Evolutionary conservation across 2,888 invertebrate species (phyloP), one percentile per base, ranked within the genome.

Genomic region (Chrysina gloriosa): DNA sequence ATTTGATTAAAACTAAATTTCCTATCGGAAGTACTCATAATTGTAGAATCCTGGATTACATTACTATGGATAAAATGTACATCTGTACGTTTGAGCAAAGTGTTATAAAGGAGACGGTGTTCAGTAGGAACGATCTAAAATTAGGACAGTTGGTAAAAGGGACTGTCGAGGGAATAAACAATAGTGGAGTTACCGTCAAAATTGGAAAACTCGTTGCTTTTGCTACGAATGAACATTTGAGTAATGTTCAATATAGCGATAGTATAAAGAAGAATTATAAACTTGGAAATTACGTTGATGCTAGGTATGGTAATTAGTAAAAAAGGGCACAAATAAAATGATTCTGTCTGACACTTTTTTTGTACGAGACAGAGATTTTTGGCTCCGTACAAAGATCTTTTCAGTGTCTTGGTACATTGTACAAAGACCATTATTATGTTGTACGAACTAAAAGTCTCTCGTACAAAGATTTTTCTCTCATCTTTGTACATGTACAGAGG

Each of bases 21-120:
- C 84, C 85, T 0, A 73, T 84, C 14, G 87, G 87, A 80, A 73
- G 82, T 1, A 77, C 69, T 21, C 84, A 85, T 69, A 77, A 78
- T 27, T 85, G 85, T 23, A 86, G 92, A 21, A 83, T 94, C 0
- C 78, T 92, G 0, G 85, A 87, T 65, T 93, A 91, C 83, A 88
- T 90, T 79, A 81, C 86, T 23, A 84, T 90, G 47, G 91, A 92
- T 76, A 86, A 86, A 70, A 77, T 87, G 27, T 93, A 90, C 80
- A 85, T 91, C 5, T 90, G 93, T 75, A 86, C 89, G 1, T 89
- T 91, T 81, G 87, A 91, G 78, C 80, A 85, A 1, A 75, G 81
- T 0, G 70, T 89, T 2, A 75, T 93, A 1, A 80, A 84, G 25
- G 87, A 90, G 77, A 85, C 85, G 72, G 82, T 86, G 77, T 90